Conservation (phyloP, 2,113 vertebrate species). For the Terrapene triunguis region DNA sequence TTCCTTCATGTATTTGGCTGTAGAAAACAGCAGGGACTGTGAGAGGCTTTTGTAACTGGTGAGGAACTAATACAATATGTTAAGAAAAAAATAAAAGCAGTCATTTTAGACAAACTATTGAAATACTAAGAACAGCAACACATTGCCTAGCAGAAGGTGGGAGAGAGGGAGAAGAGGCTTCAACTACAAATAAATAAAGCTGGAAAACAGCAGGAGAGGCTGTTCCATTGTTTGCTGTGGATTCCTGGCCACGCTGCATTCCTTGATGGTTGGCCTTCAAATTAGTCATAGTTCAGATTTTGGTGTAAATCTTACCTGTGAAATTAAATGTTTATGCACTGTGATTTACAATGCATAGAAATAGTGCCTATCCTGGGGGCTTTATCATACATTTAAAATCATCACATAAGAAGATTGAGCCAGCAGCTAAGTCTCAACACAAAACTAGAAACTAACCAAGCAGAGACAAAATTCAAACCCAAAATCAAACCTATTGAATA, state of each 20-base stretch:
- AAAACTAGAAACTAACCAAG: background rate
- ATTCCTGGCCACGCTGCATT: background rate
- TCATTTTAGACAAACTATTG: background rate
- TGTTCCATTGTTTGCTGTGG: background rate
- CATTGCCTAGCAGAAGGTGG: background rate
- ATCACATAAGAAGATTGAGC: background rate
- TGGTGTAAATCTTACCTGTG: background rate
- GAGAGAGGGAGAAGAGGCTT: background rate
- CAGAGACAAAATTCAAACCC: background rate
- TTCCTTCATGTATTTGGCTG: background rate
- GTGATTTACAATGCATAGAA: background rate
- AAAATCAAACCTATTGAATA: background rate
- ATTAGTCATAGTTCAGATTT: background rate
- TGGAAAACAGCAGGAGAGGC: background rate
- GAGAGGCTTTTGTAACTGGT: background rate
- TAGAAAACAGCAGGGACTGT: background rate
- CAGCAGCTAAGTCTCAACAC: background rate
- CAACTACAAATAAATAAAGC: constrained; percentile 3
- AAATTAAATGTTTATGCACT: background rate
- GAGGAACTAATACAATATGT: background rate
- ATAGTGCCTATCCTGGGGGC: background rate
- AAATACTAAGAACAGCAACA: background rate
- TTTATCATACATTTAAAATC: background rate
- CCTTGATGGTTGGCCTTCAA: background rate
- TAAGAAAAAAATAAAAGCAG: background rate